Evolutionary conservation across 1,140 invertebrate genomes (phyloP).

Genomic region (Mamestra configurata): DNA sequence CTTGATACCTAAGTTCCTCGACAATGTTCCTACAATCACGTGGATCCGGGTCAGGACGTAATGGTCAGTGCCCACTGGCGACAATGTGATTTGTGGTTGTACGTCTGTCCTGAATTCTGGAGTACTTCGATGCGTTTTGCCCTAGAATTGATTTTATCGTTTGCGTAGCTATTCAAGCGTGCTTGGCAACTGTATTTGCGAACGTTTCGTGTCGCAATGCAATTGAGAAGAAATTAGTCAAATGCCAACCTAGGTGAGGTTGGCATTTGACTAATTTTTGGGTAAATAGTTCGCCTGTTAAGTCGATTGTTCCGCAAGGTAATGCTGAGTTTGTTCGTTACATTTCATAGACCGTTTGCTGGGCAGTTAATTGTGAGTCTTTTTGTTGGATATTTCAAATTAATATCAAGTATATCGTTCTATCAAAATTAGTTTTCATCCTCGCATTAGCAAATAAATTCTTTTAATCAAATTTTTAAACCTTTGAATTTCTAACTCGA

Average conservation of each 20-base stretch:
- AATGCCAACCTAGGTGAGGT: no score
- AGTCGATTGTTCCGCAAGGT: background rate
- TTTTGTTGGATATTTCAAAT: no score
- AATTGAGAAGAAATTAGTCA: background rate
- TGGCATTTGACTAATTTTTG: conserved; percentile 6
- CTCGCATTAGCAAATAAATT: no score
- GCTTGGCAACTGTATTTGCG: background rate
- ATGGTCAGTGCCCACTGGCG: conserved; percentile 32
- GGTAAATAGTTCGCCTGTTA: background rate
- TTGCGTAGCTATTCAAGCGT: conserved; percentile 9
- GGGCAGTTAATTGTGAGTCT: no score
- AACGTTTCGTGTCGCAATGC: background rate
- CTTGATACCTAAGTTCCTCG: background rate
- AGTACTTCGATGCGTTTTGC: conserved; percentile 27
- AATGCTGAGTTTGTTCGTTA: no score
- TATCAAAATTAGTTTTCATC: no score
- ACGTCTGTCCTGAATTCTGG: conserved; percentile 24
- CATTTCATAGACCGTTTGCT: no score
- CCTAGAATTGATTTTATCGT: conserved; percentile 40
- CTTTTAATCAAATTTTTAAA: no score
- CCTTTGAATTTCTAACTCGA: no score
- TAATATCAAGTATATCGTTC: no score
- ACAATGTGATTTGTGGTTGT: conserved; percentile 54
- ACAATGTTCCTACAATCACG: background rate
- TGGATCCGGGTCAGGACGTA: conserved; percentile 3